Percentiles rank a stretch among this genome's conserved stretches.
Evolutionary conservation across 2,113 vertebrate species (phyloP).

Genomic region (Manacus vitellinus): DNA sequence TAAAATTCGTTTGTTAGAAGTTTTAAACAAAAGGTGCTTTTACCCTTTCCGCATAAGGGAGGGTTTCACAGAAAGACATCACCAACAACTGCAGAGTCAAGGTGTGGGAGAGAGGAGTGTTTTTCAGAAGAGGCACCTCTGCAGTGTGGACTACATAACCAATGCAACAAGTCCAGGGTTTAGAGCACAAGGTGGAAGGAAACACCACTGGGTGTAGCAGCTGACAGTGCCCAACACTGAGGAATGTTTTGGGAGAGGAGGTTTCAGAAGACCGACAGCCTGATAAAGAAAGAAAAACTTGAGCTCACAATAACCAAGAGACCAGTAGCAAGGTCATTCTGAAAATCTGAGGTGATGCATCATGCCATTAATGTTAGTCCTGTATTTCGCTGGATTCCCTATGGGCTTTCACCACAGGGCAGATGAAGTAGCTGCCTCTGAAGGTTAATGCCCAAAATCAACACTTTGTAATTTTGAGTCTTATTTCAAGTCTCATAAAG

Average conservation of each 20-base stretch:
- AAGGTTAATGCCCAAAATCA: neutral
- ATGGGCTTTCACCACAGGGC: neutral
- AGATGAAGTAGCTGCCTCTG: neutral
- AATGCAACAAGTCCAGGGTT: rapidly evolving
- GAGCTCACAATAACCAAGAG: neutral
- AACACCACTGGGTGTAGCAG: neutral
- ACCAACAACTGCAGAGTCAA: neutral
- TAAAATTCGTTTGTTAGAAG: neutral
- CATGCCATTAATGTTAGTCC: neutral
- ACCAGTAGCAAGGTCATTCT: neutral
- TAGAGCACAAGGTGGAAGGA: neutral
- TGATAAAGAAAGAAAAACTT: neutral
- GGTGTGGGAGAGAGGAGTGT: neutral
- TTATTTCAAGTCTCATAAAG: neutral
- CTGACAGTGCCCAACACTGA: rapidly evolving
- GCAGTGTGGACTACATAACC: neutral
- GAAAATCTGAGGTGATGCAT: neutral
- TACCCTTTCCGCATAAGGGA: neutral
- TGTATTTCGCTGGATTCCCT: neutral
- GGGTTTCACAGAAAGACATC: neutral
- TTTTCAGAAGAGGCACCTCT: neutral
- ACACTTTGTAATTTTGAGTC: neutral
- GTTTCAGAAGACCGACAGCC: neutral
- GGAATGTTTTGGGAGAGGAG: neutral
- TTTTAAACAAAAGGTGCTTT: neutral